These are phyloP conservation scores for Drosophila simulans DNA, from an alignment of 1,140 invertebrate species.

Conservation along the genomic window DNA sequence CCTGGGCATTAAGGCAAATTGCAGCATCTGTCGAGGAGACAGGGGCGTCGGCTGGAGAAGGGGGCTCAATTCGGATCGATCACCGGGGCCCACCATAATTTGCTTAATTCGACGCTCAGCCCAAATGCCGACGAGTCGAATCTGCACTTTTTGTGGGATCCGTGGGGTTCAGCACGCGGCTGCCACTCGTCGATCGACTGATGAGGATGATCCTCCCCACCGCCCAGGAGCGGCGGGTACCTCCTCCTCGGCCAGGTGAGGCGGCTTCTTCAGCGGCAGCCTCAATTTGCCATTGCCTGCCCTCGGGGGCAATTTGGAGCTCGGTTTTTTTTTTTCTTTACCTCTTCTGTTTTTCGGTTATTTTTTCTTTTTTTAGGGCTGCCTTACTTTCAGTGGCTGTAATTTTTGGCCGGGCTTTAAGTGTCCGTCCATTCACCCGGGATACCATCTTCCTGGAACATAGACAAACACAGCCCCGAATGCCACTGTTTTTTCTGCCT, in stretches of 20 bases:
- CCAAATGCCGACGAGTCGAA: slow-evolving; percentile 16
- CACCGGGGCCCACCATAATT: slow-evolving; percentile 68
- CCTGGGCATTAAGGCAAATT: slow-evolving; percentile 80
- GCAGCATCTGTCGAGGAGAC: slow-evolving; percentile 49
- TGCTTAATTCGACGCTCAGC: slow-evolving; percentile 77
- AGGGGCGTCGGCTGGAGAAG: not conserved
- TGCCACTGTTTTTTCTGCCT: slow-evolving; percentile 14
- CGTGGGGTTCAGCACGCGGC: slow-evolving; percentile 65
- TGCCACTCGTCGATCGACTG: slow-evolving; percentile 75
- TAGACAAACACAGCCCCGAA: slow-evolving; percentile 7
- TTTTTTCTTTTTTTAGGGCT: slow-evolving; percentile 20
- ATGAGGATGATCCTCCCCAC: slow-evolving; percentile 58
- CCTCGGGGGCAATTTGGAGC: slow-evolving; percentile 52
- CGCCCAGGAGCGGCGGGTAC: not conserved
- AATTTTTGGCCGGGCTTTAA: slow-evolving; percentile 48
- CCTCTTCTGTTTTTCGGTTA: slow-evolving; percentile 27
- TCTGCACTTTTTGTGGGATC: not conserved
- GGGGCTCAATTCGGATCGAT: slow-evolving; percentile 36
- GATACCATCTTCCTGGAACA: not conserved
- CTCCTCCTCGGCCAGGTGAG: slow-evolving; percentile 6
- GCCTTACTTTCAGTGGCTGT: slow-evolving; percentile 54
- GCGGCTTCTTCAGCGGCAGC: slow-evolving; percentile 69
- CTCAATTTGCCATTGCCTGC: slow-evolving; percentile 64
- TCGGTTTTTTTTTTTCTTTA: slow-evolving; percentile 23
- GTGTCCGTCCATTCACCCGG: slow-evolving; percentile 25